Conservation (phyloP, 2,113 vertebrate genomes). For the Agelaius phoeniceus region DNA sequence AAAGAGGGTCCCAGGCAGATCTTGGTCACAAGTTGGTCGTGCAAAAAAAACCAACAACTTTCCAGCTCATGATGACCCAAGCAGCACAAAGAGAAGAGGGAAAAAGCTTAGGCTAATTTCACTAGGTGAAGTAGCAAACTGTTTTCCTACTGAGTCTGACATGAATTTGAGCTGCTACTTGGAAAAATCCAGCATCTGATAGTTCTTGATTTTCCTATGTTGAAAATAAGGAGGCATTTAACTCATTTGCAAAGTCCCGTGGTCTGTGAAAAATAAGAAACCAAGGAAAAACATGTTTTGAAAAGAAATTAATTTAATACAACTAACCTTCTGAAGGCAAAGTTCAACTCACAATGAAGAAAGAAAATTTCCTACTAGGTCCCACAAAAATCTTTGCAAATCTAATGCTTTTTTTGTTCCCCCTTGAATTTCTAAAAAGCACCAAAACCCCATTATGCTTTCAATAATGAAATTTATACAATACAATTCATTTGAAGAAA, state of each 20-base stretch:
- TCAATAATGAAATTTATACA: neutral
- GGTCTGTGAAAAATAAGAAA: neutral
- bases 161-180: neutral
- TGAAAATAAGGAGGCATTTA: neutral
- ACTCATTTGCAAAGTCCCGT: neutral
- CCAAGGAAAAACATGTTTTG: neutral
- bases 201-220: neutral
- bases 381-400: neutral
- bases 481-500: neutral
- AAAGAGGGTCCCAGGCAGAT: neutral
- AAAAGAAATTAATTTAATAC: neutral
- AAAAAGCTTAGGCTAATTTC: neutral
- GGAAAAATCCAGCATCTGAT: neutral
- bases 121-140: neutral
- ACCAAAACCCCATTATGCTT: neutral
- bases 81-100: neutral
- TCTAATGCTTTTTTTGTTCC: neutral
- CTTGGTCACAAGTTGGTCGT: neutral
- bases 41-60: neutral
- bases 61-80: neutral
- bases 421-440: neutral
- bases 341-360: neutral
- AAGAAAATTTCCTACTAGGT: neutral
- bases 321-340: neutral
- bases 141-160: neutral